Evolutionary conservation across 1,140 invertebrate species (phyloP).

Genomic region (Drosophila athabasca): DNA sequence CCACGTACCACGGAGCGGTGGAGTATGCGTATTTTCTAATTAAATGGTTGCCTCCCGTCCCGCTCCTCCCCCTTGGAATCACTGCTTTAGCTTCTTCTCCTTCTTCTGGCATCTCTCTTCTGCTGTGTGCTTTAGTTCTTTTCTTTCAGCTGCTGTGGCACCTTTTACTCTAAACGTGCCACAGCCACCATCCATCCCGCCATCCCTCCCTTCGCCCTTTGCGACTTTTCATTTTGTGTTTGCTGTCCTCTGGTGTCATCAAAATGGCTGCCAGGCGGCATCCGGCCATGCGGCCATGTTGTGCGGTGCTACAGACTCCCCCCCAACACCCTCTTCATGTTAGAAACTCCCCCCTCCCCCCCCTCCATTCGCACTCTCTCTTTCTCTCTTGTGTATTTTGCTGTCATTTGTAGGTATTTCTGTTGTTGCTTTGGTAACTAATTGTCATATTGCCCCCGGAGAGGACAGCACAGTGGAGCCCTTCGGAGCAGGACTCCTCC

Average conservation of each 20-base stretch:
- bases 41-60: constrained; percentile 49
- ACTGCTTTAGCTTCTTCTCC: background rate
- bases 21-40: constrained; percentile 80
- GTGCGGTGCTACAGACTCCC: constrained; percentile 43
- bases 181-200: constrained; percentile 7
- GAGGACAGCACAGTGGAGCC: constrained; percentile 49
- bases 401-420: constrained; percentile 81
- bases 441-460: constrained; percentile 78
- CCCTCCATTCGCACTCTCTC: constrained; percentile 21
- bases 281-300: constrained; percentile 71
- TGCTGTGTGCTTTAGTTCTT: too few species aligned
- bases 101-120: background rate
- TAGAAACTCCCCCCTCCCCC: background rate
- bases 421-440: constrained; percentile 82
- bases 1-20: constrained; percentile 6
- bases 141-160: constrained; percentile 2
- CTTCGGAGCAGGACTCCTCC: background rate
- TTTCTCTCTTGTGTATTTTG: constrained; percentile 60
- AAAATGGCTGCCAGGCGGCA: constrained; percentile 74
- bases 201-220: background rate
- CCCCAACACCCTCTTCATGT: background rate
- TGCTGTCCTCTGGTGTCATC: constrained; percentile 56
- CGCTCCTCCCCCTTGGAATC: constrained; percentile 23
- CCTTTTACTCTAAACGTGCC: constrained; percentile 22
- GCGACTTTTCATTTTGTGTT: constrained; percentile 31